Evolutionary conservation across 1,140 invertebrate species (phyloP).

Genomic region (Leptestheria dahalacensis): DNA sequence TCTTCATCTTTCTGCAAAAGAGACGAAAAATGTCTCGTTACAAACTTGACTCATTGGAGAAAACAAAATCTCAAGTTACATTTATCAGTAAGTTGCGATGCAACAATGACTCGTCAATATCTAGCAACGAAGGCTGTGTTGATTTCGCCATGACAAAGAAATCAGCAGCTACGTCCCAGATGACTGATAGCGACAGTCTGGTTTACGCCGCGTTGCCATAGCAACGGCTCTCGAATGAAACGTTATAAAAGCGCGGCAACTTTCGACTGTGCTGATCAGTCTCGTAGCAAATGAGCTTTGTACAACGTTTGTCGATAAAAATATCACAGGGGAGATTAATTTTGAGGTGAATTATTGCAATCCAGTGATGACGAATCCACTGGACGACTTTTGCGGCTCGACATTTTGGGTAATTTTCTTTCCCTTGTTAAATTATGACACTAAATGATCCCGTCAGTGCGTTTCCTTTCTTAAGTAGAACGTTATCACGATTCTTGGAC

Average conservation of each 20-base stretch:
- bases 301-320: no score
- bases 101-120: conserved; percentile 6
- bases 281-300: no score
- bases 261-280: no score
- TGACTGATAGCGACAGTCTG: not conserved
- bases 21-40: no score
- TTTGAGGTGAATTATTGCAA: no score
- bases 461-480: no score
- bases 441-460: no score
- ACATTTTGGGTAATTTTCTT: not conserved
- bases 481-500: no score
- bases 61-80: not conserved
- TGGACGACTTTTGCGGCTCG: not conserved
- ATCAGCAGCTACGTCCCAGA: not conserved
- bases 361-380: no score
- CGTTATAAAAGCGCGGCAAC: not conserved
- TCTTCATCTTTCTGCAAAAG: conserved; percentile 15
- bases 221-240: not conserved
- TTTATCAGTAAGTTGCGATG: not conserved
- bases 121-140: not conserved
- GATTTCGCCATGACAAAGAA: not conserved
- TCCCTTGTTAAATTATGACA: no score
- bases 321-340: no score
- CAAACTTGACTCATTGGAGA: no score
- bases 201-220: not conserved